Evolutionary conservation across 1,140 invertebrate genomes (phyloP), one percentile per base, ranked within the genome.

Genomic region (Nomia melanderi): DNA sequence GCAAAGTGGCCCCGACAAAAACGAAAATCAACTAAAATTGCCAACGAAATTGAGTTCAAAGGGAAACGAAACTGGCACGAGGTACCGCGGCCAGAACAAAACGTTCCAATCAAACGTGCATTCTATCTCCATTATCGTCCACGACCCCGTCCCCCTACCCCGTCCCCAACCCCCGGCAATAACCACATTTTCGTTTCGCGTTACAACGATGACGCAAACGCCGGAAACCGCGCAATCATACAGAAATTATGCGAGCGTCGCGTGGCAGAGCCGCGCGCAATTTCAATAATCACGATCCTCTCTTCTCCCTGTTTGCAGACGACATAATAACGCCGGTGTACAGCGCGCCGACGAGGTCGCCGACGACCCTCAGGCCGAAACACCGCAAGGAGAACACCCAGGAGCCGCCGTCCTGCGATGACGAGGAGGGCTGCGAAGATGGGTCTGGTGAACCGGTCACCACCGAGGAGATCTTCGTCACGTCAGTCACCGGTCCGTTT

Each of bases 321-420:
- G 97, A 98, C 88, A 93, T 98, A 20, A 98, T 98, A 65, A 98
- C 97, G 0, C 97, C 97, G 0, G 97, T 98, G 0, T 98, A 98
- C 91, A 96, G 97, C 17, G 96, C 97, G 25, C 95, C 96, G 6
- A 97, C 97, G 29, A 94, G 94, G 78, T 94, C 95, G 72, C 95
- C 96, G 25, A 94, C 94, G 20, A 93, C 93, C 14, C 87, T 89
- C 6, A 89, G 80, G 74, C 93, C 93, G 57, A 94, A 93, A 83
- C 71, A 33, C 7, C 83, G 81, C 53, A 92, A 90, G 69, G 88
- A 86, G 69, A 89, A 84, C 73, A 89, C 86, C 64, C 85, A 90
- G 81, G 87, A 91, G 39, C 79, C 87, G 63, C 89, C 88, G 5
- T 88, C 95, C 4, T 96, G 96, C 86, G 95, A 96, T 44, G 96